Base-by-base conservation (phyloP, 2,113 vertebrate genomes). In the Tachysurus fulvidraco region DNA sequence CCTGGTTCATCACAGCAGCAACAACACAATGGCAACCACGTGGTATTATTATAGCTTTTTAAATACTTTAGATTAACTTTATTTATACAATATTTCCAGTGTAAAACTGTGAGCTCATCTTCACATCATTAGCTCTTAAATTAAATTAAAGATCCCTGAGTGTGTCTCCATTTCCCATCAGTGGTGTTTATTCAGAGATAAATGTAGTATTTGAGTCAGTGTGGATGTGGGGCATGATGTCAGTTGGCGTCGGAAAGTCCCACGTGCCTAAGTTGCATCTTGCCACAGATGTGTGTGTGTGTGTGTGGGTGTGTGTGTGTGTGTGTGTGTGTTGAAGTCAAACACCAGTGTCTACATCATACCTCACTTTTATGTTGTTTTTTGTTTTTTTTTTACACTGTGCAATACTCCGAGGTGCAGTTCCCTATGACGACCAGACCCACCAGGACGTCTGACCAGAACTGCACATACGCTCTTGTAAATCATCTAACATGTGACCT, bases 361-460 rank as follows among this genome's bases (percentile, higher is more conserved):
- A 36, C 36, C 36, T 36, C 36, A 36, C 36, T 36, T 36, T 36
- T 36, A 36, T 36, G 36, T 36, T 36, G 1, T 36, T 2, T 36
- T 36, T 36, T 36, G 1, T 36, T 2, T 36, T 36, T 36, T 36
- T 36, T 36, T 36, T 36, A 36, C 36, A 36, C 36, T 36, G 36
- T 2, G 36, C 71, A 89, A 85, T 87, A 89, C 41, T 52, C 83
- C 4, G 83, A 80, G 25, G 81, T 89, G 10, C 36, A 77, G 36
- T 12, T 69, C 3, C 4, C 16, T 9, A 7, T 57, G 21, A 19
- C 41, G 0, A 28, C 14, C 23, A 23, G 30, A 81, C 12, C 1
- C 19, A 16, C 23, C 25, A 60, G 12, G 2, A n/a, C 1, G 0
- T n/a, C 1, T 4, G 12, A 44, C 4, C 44, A 28, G 8, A 85